Base-by-base conservation (phyloP, 2,888 invertebrate species). In the Acanthosoma haemorrhoidale region DNA sequence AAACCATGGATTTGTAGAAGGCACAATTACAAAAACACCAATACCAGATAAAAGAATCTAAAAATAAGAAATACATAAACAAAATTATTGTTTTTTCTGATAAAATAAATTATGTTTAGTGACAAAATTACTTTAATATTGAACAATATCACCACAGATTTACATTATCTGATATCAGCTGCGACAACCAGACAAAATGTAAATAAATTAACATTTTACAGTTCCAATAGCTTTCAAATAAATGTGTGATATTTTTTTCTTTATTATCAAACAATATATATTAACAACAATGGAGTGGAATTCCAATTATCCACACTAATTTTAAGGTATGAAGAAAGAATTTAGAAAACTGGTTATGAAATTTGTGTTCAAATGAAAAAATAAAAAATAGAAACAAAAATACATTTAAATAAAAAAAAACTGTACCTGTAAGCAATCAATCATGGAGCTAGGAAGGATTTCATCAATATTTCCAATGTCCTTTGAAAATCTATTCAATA, bases 401-500 rank as follows among this genome's bases (percentile, higher is more conserved):
- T n/a, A n/a, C n/a, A n/a, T n/a, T n/a, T n/a, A n/a, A n/a, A n/a
- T n/a, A n/a, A n/a, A n/a, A n/a, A n/a, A n/a, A n/a, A n/a, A n/a
- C 75, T 32, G 16, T 82, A 79, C 81, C 83, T 84, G 80, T 5
- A 72, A 74, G 70, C 70, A 68, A 78, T 87, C 87, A 59, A 87
- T 80, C 13, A 87, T 78, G 39, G 85, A 84, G 59, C 83, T 81
- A 0, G 87, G 87, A 57, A 87, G 77, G 59, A 85, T 79, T 58
- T 85, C 84, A 73, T 87, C 87, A 51, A 87, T 80, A 0, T 86
- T 84, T 6, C 86, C 93, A 84, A 93, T 89, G 77, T 95, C 95
- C 80, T 94, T 94, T 0, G 94, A 90, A 80, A 95, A 94, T 32
- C 95, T 83, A 80, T 94, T 94, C 57, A 95, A 82, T 75, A 95